Base-by-base conservation (phyloP, 2,888 invertebrate species). In the Drosophila nigricruria region DNA sequence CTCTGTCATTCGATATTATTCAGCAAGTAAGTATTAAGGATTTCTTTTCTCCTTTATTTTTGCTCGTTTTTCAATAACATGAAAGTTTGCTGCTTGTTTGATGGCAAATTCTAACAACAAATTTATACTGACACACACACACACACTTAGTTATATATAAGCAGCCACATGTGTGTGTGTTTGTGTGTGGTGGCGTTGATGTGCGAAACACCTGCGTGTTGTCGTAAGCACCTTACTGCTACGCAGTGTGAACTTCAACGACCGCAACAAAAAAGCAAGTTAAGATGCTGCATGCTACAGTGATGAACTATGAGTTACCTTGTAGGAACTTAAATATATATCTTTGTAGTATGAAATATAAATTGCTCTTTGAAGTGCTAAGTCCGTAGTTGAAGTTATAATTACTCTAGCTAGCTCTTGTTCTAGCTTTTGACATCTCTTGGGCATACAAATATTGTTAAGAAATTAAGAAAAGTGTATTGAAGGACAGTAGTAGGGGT, bases 21-120 rank as follows among this genome's bases (percentile, higher is more conserved):
- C 60, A 67, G 80, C 80, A 73, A 58, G 79, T 59, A 69, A 79
- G 76, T 77, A 70, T 86, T 88, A 80, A 59, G 89, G 64, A 70
- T 85, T 82, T 77, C 79, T 74, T 73, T 84, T 63, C 65, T 58
- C 47, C 49, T 27, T n/a, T 43, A 43, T 54, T 53, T 72, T 70
- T 57, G 53, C 77, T 86, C 83, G 61, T 70, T 83, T 83, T 83
- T 89, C 82, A 83, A 83, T 83, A 83, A 82, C 83, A 86, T 73
- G 81, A 88, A 83, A 89, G 84, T 88, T 86, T 77, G 76, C 63
- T 70, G 54, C 57, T 65, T 63, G 75, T 82, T 82, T 82, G 80
- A 85, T 75, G 76, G 80, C 75, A 75, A 88, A 85, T 85, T 79
- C 73, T 66, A 82, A 79, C 73, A 82, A 88, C 80, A 79, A 77